A percentile compares a stretch with the other conserved stretches of the same genome.
Evolutionary conservation across 2,888 invertebrate genomes (phyloP).

Genomic region (Isoperla grammatica): DNA sequence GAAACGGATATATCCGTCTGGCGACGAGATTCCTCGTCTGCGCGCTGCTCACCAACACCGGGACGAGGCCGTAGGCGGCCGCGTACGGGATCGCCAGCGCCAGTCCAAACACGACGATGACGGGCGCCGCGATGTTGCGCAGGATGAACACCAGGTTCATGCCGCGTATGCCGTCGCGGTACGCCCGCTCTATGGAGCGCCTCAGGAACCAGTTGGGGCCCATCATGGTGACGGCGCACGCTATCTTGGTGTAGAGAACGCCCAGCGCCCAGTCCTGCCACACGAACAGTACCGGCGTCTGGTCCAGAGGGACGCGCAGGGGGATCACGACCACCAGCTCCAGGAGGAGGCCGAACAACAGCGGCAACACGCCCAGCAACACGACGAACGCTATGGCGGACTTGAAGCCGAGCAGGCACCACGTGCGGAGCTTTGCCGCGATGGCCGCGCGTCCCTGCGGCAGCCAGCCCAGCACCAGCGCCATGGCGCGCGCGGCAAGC

Average conservation of each 20-base stretch:
- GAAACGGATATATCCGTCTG: conserved; percentile 83
- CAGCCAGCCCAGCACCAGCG: conserved; percentile 78
- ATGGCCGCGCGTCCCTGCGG: conserved; percentile 81
- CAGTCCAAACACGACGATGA: conserved; percentile 82
- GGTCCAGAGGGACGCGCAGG: conserved; percentile 82
- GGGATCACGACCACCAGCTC: conserved; percentile 89
- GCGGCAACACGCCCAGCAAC: conserved; percentile 83
- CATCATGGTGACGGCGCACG: conserved; percentile 95
- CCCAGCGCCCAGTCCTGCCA: conserved; percentile 99
- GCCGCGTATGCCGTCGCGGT: conserved; percentile 87
- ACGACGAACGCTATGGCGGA: conserved; percentile 62
- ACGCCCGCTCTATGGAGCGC: conserved; percentile 86
- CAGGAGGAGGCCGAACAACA: conserved; percentile 85
- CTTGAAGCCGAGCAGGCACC: conserved; percentile 62
- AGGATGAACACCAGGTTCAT: conserved; percentile 86
- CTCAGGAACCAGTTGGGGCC: conserved; percentile 95
- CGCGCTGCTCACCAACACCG: conserved; percentile 58
- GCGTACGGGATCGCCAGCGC: conserved; percentile 92
- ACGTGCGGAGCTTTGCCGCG: conserved; percentile 57
- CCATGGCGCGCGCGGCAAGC: conserved; percentile 78
- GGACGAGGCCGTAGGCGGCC: conserved; percentile 70
- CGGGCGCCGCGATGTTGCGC: conserved; percentile 80
- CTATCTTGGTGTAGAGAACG: conserved; percentile 95
- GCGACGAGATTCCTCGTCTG: conserved; percentile 69
- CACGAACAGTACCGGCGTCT: conserved; percentile 82